These are phyloP conservation scores for Megalonaias nervosa DNA, from an alignment of 1,140 invertebrate species.

Conservation along the genomic window DNA sequence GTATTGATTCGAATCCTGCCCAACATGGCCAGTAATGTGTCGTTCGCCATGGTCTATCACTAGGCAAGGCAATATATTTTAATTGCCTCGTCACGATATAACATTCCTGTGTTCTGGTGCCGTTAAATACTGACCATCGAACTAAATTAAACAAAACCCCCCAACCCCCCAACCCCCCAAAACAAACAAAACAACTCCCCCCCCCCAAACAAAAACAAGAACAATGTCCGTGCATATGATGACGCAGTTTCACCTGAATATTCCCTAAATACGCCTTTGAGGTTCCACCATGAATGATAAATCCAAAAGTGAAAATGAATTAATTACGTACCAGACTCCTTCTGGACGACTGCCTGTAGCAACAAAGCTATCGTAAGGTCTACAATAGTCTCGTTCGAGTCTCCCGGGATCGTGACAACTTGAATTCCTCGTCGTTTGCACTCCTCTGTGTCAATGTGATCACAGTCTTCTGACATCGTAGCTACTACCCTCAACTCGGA, in stretches of 20 bases:
- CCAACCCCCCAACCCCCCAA: fast-evolving
- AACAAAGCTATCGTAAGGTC: constrained; percentile 20
- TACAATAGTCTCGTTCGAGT: constrained; percentile 3
- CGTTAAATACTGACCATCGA: too few species aligned
- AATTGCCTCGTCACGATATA: too few species aligned
- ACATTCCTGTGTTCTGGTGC: too few species aligned
- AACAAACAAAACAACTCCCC: too few species aligned
- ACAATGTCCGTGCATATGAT: constrained; percentile 5
- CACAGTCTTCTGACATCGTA: constrained; percentile 32
- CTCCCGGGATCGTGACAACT: constrained; percentile 6
- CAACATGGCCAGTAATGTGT: too few species aligned
- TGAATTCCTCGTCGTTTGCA: constrained; percentile 24
- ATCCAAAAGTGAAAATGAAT: neutral
- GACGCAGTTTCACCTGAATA: constrained; percentile 1
- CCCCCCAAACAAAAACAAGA: too few species aligned
- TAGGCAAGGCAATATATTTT: too few species aligned
- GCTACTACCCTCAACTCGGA: constrained; percentile 23
- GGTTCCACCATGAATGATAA: neutral
- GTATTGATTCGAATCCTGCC: too few species aligned
- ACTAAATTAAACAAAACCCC: too few species aligned
- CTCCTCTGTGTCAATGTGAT: constrained; percentile 26
- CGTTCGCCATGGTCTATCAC: too few species aligned
- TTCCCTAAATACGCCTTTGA: neutral
- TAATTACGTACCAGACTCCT: constrained; percentile 14
- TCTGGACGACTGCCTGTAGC: neutral